Evolutionary conservation across 2,113 vertebrate genomes (phyloP).

Genomic region (Plestiodon gilberti): DNA sequence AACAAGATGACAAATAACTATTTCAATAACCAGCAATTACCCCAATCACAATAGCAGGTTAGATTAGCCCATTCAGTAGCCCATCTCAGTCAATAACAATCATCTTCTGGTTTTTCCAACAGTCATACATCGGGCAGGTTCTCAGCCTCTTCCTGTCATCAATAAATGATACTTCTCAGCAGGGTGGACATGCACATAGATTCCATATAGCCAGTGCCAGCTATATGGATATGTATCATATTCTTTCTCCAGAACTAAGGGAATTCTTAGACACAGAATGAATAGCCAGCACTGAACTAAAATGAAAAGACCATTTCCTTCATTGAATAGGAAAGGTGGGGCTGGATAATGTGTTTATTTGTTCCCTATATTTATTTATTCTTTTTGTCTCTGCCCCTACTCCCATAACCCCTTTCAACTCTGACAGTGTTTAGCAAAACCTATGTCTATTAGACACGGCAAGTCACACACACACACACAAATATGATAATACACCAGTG

Average conservation of each 20-base stretch:
- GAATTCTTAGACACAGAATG: not conserved
- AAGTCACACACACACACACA: conserved; percentile 41
- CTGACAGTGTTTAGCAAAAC: conserved; percentile 40
- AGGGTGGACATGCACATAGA: not conserved
- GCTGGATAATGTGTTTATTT: conserved; percentile 20
- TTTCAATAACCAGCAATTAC: conserved; percentile 35
- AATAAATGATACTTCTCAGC: not conserved
- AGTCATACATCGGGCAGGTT: conserved; percentile 11
- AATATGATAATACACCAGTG: conserved; percentile 63
- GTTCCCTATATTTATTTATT: conserved; percentile 18
- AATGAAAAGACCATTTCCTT: conserved; percentile 17
- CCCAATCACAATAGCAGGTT: conserved; percentile 37
- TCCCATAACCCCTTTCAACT: not conserved
- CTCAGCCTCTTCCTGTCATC: conserved; percentile 40
- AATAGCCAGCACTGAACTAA: conserved; percentile 52
- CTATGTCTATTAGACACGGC: conserved; percentile 49
- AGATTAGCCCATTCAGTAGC: conserved; percentile 22
- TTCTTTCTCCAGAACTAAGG: conserved; percentile 10
- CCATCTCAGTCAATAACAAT: conserved; percentile 35
- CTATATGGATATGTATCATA: not conserved
- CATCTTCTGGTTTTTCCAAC: conserved; percentile 44
- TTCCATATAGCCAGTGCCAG: not conserved
- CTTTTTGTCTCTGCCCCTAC: conserved; percentile 11
- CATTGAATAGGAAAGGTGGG: conserved; percentile 33
- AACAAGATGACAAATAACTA: conserved; percentile 49